A percentile compares a stretch with the other conserved stretches of the same genome.
Conservation (phyloP, 1,140 invertebrate species). For the Gonatopus flavifemur region DNA sequence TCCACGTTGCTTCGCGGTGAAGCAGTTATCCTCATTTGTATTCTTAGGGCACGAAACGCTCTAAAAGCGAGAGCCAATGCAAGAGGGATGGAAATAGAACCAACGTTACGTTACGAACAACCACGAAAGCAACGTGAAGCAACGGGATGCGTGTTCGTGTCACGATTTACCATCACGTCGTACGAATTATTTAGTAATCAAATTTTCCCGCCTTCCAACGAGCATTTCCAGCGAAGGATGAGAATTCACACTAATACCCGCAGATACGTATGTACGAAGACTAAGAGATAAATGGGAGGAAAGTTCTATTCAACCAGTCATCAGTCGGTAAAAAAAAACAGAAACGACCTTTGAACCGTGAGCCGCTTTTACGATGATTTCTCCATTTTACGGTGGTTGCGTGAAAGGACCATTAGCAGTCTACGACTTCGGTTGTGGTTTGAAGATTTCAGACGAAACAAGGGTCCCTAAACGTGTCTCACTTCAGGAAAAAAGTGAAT, state of each 20-base stretch:
- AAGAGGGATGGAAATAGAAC: too few species aligned
- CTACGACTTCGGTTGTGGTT: slow-evolving; percentile 14
- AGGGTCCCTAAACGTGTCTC: neutral
- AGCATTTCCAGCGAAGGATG: slow-evolving; percentile 16
- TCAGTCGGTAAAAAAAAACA: too few species aligned
- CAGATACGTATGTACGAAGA: slow-evolving; percentile 22
- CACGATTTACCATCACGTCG: slow-evolving; percentile 56
- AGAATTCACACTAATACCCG: slow-evolving; percentile 17
- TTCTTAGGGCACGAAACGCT: too few species aligned
- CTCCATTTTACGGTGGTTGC: slow-evolving; percentile 55
- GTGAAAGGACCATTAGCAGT: slow-evolving; percentile 47
- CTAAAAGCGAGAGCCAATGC: slow-evolving; percentile 13
- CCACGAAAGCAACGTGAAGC: too few species aligned
- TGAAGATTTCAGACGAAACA: slow-evolving; percentile 12
- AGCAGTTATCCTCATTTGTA: slow-evolving; percentile 57
- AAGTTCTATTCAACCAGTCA: neutral
- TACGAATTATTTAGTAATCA: slow-evolving; percentile 60
- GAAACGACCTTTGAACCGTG: too few species aligned
- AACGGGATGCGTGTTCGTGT: slow-evolving; percentile 28
- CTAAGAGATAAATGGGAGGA: too few species aligned
- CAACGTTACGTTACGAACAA: too few species aligned
- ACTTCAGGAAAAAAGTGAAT: too few species aligned
- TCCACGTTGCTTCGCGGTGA: too few species aligned
- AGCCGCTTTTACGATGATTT: slow-evolving; percentile 51
- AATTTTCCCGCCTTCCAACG: slow-evolving; percentile 39